A percentile compares a stretch with the other conserved stretches of the same genome.
These are phyloP conservation scores for Brachionichthys hirsutus DNA, from an alignment of 2,113 vertebrate genomes.

Conservation along the genomic window DNA sequence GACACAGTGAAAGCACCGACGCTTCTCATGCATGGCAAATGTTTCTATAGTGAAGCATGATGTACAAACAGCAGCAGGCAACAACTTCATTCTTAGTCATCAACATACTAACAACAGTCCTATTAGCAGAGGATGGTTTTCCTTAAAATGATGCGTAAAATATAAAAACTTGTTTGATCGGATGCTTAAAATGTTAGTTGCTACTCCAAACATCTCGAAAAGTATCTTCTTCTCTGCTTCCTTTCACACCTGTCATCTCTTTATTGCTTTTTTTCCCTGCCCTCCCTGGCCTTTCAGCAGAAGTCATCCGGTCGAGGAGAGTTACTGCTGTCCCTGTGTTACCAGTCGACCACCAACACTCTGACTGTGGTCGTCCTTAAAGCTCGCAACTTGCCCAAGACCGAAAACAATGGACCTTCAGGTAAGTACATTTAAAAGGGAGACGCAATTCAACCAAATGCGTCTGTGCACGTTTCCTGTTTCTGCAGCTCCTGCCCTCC, in stretches of 20 bases:
- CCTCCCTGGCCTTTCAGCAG: constrained; percentile 61
- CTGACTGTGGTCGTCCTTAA: constrained; percentile 97
- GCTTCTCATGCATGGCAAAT: constrained; percentile 5
- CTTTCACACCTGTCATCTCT: too few relatives aligned
- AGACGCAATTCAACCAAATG: neutral
- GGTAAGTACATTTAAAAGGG: constrained; percentile 63
- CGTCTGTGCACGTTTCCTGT: constrained; percentile 1
- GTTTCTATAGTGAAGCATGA: neutral
- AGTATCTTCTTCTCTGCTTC: too few relatives aligned
- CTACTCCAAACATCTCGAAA: too few relatives aligned
- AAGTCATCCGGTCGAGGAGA: constrained; percentile 91
- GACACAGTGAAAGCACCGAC: neutral
- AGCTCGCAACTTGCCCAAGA: constrained; percentile 92
- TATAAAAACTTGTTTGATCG: too few relatives aligned
- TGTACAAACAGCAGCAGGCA: neutral
- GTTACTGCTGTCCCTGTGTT: constrained; percentile 93
- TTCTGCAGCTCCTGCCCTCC: too few relatives aligned
- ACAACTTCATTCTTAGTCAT: neutral
- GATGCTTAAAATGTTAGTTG: too few relatives aligned
- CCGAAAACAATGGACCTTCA: constrained; percentile 87
- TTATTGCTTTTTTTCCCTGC: neutral
- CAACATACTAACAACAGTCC: too few relatives aligned
- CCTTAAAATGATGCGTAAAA: too few relatives aligned
- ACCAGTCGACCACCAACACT: constrained; percentile 95
- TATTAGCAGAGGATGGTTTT: too few relatives aligned